Percentiles rank a stretch among this genome's conserved stretches.
Evolutionary conservation across 2,888 invertebrate genomes (phyloP).

Genomic region (Hedychridium roseum): DNA sequence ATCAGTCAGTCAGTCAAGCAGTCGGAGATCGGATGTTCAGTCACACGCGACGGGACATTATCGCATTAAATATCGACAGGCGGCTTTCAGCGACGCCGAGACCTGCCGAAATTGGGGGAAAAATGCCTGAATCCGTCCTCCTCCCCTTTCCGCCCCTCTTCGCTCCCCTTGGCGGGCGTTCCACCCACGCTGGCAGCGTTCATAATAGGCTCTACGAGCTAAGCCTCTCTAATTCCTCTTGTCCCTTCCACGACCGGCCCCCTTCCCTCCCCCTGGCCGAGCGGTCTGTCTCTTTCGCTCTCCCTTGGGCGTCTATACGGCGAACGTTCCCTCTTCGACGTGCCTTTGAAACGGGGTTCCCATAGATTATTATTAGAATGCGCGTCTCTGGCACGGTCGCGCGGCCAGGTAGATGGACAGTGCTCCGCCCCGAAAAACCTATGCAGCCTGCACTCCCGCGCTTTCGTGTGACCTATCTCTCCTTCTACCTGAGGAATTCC

Average conservation of each 20-base stretch:
- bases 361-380: conserved; percentile 64
- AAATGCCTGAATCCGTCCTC: conserved; percentile 42
- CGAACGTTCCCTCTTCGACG: conserved; percentile 21
- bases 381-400: conserved; percentile 47
- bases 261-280: conserved; percentile 25
- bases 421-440: conserved; percentile 50
- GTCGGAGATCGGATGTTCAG: conserved; percentile 43
- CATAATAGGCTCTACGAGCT: conserved; percentile 56
- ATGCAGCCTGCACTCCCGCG: conserved; percentile 39
- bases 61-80: conserved; percentile 60
- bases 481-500: conserved; percentile 34
- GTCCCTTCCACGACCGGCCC: conserved; percentile 35
- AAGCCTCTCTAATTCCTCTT: conserved; percentile 54
- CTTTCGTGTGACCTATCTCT: conserved; percentile 27
- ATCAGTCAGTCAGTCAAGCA: conserved; percentile 49
- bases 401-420: conserved; percentile 56
- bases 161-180: conserved; percentile 18
- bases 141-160: not conserved
- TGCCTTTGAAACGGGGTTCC: conserved; percentile 48
- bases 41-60: conserved; percentile 60
- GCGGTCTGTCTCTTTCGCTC: not conserved
- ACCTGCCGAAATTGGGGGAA: conserved; percentile 44
- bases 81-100: conserved; percentile 50
- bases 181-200: conserved; percentile 52
- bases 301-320: conserved; percentile 11